phyloP scores from a whole-genome alignment of 2,113 vertebrate species.

The Malurus melanocephalus region DNA sequence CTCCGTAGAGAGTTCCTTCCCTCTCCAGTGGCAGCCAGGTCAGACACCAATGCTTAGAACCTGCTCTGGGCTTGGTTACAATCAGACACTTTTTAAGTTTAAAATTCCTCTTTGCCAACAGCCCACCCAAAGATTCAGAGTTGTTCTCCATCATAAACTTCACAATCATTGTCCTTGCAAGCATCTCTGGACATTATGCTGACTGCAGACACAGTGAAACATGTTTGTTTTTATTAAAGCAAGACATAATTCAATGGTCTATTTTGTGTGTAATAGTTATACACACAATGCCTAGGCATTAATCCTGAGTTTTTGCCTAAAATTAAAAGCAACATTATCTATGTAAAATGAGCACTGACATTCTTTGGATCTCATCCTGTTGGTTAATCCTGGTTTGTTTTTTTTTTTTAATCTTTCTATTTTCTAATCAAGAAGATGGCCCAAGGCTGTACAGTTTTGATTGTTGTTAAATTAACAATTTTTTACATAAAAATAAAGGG shows the following conservation, averaged over 20 bases:
- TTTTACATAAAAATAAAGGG: background rate
- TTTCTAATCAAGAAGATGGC: background rate
- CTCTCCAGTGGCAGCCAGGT: conserved; percentile 23
- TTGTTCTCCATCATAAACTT: background rate
- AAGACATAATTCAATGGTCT: background rate
- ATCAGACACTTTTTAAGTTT: background rate
- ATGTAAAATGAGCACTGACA: background rate
- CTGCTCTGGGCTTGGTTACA: background rate
- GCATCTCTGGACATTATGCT: background rate
- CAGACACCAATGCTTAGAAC: background rate
- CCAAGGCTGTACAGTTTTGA: background rate
- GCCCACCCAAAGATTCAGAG: background rate
- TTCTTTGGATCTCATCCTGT: background rate
- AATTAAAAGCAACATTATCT: background rate
- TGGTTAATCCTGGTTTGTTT: background rate
- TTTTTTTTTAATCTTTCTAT: background rate
- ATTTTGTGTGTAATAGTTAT: background rate
- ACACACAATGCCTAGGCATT: background rate
- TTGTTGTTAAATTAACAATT: background rate
- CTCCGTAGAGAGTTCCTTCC: background rate
- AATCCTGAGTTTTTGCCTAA: background rate
- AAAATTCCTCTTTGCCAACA: background rate
- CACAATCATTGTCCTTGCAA: background rate
- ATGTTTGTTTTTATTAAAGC: background rate
- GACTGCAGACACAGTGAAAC: background rate